These are phyloP conservation scores for Celastrina argiolus DNA, from an alignment of 2,888 invertebrate genomes.

Conservation along the genomic window DNA sequence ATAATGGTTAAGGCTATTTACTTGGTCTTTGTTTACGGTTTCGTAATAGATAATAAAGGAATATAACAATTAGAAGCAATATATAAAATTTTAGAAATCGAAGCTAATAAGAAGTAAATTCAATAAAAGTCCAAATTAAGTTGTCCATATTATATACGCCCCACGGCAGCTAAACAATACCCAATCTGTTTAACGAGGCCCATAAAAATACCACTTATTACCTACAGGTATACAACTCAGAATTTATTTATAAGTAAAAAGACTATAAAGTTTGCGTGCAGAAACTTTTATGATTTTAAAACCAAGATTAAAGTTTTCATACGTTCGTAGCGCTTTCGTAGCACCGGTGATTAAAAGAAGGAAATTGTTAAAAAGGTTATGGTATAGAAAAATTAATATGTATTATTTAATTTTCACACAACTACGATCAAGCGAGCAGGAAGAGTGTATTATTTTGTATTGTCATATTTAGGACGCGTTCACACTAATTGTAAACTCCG, in stretches of 20 bases:
- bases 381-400: not conserved
- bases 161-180: not conserved
- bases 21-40: too few species aligned
- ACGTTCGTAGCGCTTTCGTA: not conserved
- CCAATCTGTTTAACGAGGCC: not conserved
- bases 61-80: too few species aligned
- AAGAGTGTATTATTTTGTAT: too few species aligned
- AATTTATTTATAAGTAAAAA: constrained; percentile 14
- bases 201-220: constrained; percentile 16
- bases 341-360: not conserved
- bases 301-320: constrained; percentile 17
- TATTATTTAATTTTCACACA: too few species aligned
- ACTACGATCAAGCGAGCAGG: too few species aligned
- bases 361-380: constrained; percentile 14
- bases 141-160: not conserved
- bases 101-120: not conserved
- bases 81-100: too few species aligned
- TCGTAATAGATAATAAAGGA: too few species aligned
- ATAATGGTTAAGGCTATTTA: too few species aligned
- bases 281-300: constrained; percentile 20
- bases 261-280: constrained; percentile 16
- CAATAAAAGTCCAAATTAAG: not conserved
- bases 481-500: too few species aligned
- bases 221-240: not conserved
- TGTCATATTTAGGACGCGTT: too few species aligned